Base-by-base conservation (phyloP, 2,113 vertebrate genomes). In the Lampris incognitus region DNA sequence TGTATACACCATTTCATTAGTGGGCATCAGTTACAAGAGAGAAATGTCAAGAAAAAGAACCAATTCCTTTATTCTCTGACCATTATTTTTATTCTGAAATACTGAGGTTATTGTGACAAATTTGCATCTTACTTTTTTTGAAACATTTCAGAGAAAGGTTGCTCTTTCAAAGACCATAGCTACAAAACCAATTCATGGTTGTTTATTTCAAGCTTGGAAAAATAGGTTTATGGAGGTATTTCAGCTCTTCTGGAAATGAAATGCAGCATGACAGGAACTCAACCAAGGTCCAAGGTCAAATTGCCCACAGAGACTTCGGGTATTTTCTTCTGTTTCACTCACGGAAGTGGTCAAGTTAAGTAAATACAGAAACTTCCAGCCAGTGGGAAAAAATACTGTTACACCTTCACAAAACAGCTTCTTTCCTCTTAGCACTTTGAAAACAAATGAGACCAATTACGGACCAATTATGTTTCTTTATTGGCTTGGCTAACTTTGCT, bases 261-360 rank as follows among this genome's bases (percentile, higher is more conserved):
- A 54, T 37, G 51, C 37, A 9, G 42, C 44, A 10, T 38, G 0
- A 39, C 69, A 62, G 51, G 74, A 65, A 56, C 37, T 69, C 44
- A 2, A 36, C 41, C 71, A 69, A 78, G 68, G 67, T 66, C 72
- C 24, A 24, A 24, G 24, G 24, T 24, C 24, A 24, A 69, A 74
- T 55, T 72, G 36, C 54, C 51, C 40, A 37, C 24, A 56, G 60
- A 69, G 39, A 11, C 42, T 6, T 5, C 0, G 3, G 41, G 9
- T 36, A 5, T 74, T 64, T 42, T 69, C 60, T 49, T 72, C 24
- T 24, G 24, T 24, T 24, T 24, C 24, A 24, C 24, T 24, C 24
- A 24, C 24, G 24, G 24, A 24, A 24, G 24, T 24, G 24, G 24
- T 24, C 24, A 24, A 24, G 24, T 24, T 24, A 24, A 24, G 24